phyloP scores from a whole-genome alignment of 2,797 vertebrate species.

The Poeciliopsis turneri region DNA sequence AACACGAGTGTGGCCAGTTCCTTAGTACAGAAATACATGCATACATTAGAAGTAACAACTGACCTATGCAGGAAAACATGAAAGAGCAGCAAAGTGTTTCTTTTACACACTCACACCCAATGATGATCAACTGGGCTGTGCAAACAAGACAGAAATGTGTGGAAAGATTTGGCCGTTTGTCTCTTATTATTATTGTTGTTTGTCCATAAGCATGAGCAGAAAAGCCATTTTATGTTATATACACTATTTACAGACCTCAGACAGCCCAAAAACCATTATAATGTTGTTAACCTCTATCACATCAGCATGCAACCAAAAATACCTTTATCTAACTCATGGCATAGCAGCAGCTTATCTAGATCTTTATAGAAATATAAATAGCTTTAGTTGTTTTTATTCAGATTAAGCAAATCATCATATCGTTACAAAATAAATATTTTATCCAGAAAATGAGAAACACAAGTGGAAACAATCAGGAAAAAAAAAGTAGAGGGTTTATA shows the following conservation, averaged over 20 bases:
- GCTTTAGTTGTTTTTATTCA: conserved; percentile 43
- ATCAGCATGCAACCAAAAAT: conserved; percentile 52
- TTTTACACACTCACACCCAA: conserved; percentile 8
- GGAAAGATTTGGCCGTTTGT: conserved; percentile 13
- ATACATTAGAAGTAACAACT: conserved; percentile 11
- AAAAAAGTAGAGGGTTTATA: not conserved
- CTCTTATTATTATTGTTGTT: conserved; percentile 6
- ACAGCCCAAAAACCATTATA: conserved; percentile 5
- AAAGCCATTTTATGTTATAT: conserved; percentile 38
- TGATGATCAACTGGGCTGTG: conserved; percentile 10
- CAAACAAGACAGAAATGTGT: conserved; percentile 15
- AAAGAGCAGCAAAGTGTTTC: conserved; percentile 12
- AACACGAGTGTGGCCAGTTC: conserved; percentile 9
- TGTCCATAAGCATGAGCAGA: conserved; percentile 14
- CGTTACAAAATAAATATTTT: conserved; percentile 68
- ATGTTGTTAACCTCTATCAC: conserved; percentile 16
- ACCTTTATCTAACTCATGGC: conserved; percentile 14
- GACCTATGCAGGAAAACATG: conserved; percentile 23
- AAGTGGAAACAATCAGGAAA: conserved; percentile 20
- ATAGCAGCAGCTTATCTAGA: conserved; percentile 31
- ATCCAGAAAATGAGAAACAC: conserved; percentile 20
- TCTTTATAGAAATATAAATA: conserved; percentile 69
- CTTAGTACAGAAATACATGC: not conserved
- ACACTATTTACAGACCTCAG: conserved; percentile 69
- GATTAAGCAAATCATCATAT: conserved; percentile 49